These are phyloP conservation scores for Hermodice carunculata DNA, from an alignment of 2,888 invertebrate genomes.

Conservation along the genomic window DNA sequence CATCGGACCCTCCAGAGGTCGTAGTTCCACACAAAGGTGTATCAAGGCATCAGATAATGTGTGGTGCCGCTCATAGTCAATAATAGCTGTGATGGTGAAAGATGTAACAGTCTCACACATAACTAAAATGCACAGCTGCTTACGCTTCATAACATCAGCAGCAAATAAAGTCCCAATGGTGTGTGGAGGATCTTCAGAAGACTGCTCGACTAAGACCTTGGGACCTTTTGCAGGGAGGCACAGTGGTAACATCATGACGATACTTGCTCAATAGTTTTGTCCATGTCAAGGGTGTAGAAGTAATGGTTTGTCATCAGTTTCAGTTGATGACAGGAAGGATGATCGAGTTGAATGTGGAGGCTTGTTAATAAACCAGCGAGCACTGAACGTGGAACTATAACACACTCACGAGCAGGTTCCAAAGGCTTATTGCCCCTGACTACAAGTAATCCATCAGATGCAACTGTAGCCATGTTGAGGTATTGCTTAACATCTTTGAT, in stretches of 20 bases:
- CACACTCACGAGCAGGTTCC: conserved; percentile 24
- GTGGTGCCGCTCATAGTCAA: conserved; percentile 26
- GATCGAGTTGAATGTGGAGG: conserved; percentile 41
- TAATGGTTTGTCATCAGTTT: conserved; percentile 32
- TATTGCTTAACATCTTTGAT: conserved; percentile 35
- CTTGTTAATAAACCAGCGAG: conserved; percentile 40
- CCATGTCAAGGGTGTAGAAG: conserved; percentile 41
- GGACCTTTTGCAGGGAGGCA: conserved; percentile 38
- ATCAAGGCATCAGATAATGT: conserved; percentile 29
- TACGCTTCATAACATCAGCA: conserved; percentile 43
- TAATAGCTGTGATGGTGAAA: conserved; percentile 24
- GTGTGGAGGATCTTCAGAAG: conserved; percentile 35
- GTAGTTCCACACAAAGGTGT: conserved; percentile 24
- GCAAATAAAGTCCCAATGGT: conserved; percentile 39
- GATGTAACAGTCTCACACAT: conserved; percentile 37
- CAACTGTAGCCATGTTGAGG: conserved; percentile 26
- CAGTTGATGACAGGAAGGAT: conserved; percentile 42
- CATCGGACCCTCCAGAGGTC: conserved; percentile 21
- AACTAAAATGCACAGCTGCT: conserved; percentile 38
- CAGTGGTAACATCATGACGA: conserved; percentile 38
- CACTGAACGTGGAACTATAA: conserved; percentile 39
- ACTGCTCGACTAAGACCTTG: conserved; percentile 30
- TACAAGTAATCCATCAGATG: conserved; percentile 31
- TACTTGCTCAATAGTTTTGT: conserved; percentile 24
- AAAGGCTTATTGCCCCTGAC: conserved; percentile 23